Evolutionary conservation across 1,140 invertebrate species (phyloP), one percentile per base, ranked within the genome.

Genomic region (Papilio polyxenes): DNA sequence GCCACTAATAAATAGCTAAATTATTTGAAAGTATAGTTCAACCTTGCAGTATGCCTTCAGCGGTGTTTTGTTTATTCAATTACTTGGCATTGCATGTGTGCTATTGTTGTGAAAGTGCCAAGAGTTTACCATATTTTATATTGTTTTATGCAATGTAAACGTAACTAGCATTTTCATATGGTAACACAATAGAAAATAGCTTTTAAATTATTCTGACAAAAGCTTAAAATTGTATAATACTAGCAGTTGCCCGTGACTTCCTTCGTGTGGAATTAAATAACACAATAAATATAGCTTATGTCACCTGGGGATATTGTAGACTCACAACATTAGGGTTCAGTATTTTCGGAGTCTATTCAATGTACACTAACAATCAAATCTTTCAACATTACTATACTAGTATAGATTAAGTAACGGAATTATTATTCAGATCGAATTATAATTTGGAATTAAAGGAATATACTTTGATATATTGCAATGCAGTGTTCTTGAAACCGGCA

Each of bases 1-100:
- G 11, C 11, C 37, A 69, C 23, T 69, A 0, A 69, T 3, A 11
- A 31, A 13, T 31, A 65, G 59, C n/a, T 37, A 37, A 37, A 69
- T 37, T 37, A 69, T 69, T 69, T 40, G 65, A 69, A 69, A 69
- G 65, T 69, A 69, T 37, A 69, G 31, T 69, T 37, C 31, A 69
- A 11, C 65, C 65, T 69, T 69, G 65, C 4, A 37, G 7, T 2
- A 9, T 9, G 20, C 65, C 65, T 31, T 69, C 37, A 17, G 65
- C 31, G 11, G 31, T 69, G 62, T 31, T 31, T 9, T 31, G 49
- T 20, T 15, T 78, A 69, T 69, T 37, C 0, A 69, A 37, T 40
- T 65, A 31, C 62, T 69, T 69, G 65, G 65, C 65, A 37, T 69
- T 31, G 11, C 62, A 37, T 6, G 2, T 37, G 62, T 11, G 23